phyloP scores from a whole-genome alignment of 2,113 vertebrate genomes.

The Rhineura floridana region DNA sequence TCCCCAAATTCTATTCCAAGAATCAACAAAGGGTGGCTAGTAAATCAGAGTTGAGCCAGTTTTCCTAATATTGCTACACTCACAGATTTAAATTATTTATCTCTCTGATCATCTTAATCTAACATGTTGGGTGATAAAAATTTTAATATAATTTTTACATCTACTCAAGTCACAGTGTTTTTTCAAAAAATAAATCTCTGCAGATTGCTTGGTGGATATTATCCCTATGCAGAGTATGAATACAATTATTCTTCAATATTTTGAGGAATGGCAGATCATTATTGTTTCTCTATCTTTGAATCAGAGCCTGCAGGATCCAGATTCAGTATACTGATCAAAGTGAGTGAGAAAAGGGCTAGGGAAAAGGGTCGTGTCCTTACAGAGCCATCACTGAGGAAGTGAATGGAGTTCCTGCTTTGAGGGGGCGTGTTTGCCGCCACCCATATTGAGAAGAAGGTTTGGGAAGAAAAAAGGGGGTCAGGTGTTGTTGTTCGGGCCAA shows the following conservation, averaged over 20 bases:
- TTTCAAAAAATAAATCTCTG: background rate
- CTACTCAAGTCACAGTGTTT: background rate
- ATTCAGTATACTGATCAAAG: background rate
- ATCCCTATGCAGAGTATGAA: background rate
- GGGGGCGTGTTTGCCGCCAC: too few relatives aligned
- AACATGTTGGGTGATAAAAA: background rate
- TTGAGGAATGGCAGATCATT: background rate
- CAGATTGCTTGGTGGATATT: background rate
- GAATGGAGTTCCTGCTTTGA: too few relatives aligned
- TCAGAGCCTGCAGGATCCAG: background rate
- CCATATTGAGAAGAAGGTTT: too few relatives aligned
- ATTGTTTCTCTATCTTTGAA: background rate
- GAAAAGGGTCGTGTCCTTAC: background rate
- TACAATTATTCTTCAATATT: background rate
- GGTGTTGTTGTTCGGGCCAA: too few relatives aligned
- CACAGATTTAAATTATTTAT: background rate
- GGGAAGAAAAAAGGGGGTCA: too few relatives aligned
- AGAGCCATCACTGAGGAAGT: background rate
- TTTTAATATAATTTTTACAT: background rate
- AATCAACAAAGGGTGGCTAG: background rate
- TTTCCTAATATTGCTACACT: background rate
- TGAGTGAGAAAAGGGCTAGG: background rate
- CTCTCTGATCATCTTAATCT: slow-evolving; percentile 2
- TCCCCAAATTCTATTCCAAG: slow-evolving; percentile 9
- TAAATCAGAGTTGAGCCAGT: background rate